Base-by-base conservation (phyloP, 2,113 vertebrate genomes). In the Mastomys coucha region DNA sequence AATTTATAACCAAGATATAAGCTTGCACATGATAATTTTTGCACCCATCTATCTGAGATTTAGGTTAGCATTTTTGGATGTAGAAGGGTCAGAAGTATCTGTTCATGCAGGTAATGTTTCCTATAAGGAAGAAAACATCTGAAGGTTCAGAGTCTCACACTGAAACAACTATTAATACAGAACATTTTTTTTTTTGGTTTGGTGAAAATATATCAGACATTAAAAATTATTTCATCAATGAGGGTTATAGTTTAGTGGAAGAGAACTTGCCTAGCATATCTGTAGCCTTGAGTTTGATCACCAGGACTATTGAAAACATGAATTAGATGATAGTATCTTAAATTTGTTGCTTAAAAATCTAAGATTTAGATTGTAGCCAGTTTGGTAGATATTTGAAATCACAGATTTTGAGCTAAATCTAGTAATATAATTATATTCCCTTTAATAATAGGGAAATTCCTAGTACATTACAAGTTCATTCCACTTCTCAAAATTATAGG, bases 401-500 rank as follows among this genome's bases (percentile, higher is more conserved):
- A 10, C 16, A 93, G 14, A 78, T 82, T 94, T 96, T 97, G 86
- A 90, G 72, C 92, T 42, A 88, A 77, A 93, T 63, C 24, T 89
- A 90, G 33, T 94, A 93, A 69, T 69, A 31, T 67, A 67, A 31
- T 67, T 67, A 67, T 67, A 33, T 69, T 69, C 13, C 67, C 31
- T 69, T 69, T 69, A 84, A 63, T 60, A 93, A 49, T 85, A 9
- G 89, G 73, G 56, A 97, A 96, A 81, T 95, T 11, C 36, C 77
- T 84, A 19, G 90, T 89, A 51, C 33, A 91, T 84, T 90, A 51
- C 20, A 70, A 36, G 19, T 96, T 97, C 19, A 72, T 89, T 93
- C 94, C 76, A 91, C 91, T 63, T 96, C 16, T 91, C 72, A 96
- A 78, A 95, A 97, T 96, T 93, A 72, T 56, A 63, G 60, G 36